Evolutionary conservation across 2,797 vertebrate species (phyloP), one percentile per base, ranked within the genome.

Genomic region (Sebastes baramenuke): DNA sequence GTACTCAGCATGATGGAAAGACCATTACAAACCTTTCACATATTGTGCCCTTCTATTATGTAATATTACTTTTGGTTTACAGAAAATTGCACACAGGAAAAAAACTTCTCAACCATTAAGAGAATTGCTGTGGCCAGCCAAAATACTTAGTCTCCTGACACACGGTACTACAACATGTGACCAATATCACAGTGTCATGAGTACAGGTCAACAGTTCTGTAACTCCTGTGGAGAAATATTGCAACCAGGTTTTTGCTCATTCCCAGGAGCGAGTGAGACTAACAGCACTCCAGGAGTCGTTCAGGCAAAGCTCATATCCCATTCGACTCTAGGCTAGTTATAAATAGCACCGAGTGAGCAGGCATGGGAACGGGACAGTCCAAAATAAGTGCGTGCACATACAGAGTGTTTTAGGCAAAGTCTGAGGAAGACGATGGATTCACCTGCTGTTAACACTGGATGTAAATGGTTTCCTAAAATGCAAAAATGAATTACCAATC

Each of bases 281-380:
- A 86, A 89, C 91, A 85, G 91, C 86, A 84, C 90, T 91, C 84
- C 77, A 85, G 82, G 88, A 93, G 86, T 90, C 75, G 65, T 90
- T 93, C 92, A 94, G 90, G 91, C 93, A 90, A 89, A 92, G 77
- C 93, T 92, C 84, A 89, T 85, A 86, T 94, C 90, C 92, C 87
- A 92, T 93, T 94, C 88, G 73, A 92, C 30, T 65, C 60, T 64
- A 30, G 74, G 29, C 61, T 71, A 49, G 86, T 78, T 95, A 96
- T 91, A 95, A 94, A 96, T 95, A 96, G 94, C 88, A 64, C 69
- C 46, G 86, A 89, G 76, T 64, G 87, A 93, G 81, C 81, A 88
- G 88, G 85, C 92, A 89, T 89, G 89, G 85, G 91, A 92, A 90
- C 6, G 85, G 91, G 90, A 87, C 86, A 6, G 87, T 88, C 86